A percentile compares a stretch with the other conserved stretches of the same genome.
Conservation (phyloP, 2,113 vertebrate genomes). For the Amblyopsis rosae region DNA sequence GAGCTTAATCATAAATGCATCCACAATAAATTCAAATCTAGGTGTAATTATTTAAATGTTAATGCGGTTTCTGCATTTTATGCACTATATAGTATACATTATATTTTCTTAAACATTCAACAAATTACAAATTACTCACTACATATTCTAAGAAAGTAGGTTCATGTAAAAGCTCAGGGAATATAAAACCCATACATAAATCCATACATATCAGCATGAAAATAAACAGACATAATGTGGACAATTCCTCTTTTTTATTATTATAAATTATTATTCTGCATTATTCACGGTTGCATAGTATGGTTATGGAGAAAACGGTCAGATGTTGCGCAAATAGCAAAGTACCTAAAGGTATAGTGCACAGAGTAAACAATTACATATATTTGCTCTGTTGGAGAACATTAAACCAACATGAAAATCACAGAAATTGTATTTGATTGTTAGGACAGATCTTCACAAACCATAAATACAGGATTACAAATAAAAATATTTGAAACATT, state of each 20-base stretch:
- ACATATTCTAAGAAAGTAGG: too few relatives aligned
- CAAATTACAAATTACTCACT: too few relatives aligned
- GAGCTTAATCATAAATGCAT: too few relatives aligned
- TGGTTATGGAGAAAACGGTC: conserved; percentile 9
- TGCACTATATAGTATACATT: too few relatives aligned
- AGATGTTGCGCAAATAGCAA: conserved; percentile 47
- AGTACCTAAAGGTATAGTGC: neutral
- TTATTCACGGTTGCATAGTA: conserved; percentile 53
- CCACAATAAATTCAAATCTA: too few relatives aligned
- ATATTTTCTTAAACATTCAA: too few relatives aligned
- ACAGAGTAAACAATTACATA: too few relatives aligned
- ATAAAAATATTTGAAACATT: too few relatives aligned
- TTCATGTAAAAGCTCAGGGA: too few relatives aligned
- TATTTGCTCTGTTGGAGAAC: neutral
- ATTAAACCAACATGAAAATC: neutral
- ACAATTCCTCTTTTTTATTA: conserved; percentile 63
- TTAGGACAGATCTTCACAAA: conserved; percentile 20
- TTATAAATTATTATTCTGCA: conserved; percentile 1
- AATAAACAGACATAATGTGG: neutral
- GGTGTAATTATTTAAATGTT: neutral
- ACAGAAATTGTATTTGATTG: conserved; percentile 6
- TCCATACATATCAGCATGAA: neutral
- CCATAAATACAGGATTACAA: neutral
- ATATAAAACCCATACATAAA: neutral
- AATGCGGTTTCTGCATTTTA: too few relatives aligned